Evolutionary conservation across 1,140 invertebrate species (phyloP).

Genomic region (Sminthurinus signatus): DNA sequence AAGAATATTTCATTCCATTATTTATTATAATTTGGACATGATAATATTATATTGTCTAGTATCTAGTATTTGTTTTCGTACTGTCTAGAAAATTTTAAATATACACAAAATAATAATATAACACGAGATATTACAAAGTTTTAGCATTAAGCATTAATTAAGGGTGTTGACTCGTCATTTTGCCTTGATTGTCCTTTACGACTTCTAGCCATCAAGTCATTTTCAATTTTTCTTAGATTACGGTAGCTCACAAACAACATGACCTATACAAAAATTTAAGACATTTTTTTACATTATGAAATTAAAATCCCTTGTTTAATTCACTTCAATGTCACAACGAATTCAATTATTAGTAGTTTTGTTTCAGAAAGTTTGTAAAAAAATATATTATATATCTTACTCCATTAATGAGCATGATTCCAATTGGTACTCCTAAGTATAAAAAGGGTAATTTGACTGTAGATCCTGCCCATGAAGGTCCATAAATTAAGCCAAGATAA

Average conservation of each 20-base stretch:
- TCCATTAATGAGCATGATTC: conserved; percentile 22
- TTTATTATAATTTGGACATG: no score
- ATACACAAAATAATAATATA: no score
- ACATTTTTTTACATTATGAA: neutral
- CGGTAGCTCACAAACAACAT: conserved; percentile 22
- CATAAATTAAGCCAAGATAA: conserved; percentile 33
- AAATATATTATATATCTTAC: conserved; percentile 13
- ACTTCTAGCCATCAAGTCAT: neutral
- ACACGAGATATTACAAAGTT: no score
- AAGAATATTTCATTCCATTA: no score
- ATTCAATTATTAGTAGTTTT: neutral
- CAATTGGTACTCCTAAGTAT: conserved; percentile 21
- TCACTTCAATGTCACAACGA: neutral
- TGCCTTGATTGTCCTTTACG: no score
- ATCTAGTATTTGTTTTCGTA: no score
- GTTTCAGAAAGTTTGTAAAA: neutral
- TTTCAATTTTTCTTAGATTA: conserved; percentile 21
- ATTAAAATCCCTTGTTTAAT: neutral
- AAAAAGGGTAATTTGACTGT: conserved; percentile 19
- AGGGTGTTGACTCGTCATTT: no score
- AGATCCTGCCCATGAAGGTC: conserved; percentile 20
- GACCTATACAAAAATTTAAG: conserved; percentile 13
- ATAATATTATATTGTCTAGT: no score
- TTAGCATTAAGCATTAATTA: no score
- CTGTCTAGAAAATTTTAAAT: no score